phyloP scores from a whole-genome alignment of 2,888 invertebrate genomes.

The Shargacucullia verbasci region DNA sequence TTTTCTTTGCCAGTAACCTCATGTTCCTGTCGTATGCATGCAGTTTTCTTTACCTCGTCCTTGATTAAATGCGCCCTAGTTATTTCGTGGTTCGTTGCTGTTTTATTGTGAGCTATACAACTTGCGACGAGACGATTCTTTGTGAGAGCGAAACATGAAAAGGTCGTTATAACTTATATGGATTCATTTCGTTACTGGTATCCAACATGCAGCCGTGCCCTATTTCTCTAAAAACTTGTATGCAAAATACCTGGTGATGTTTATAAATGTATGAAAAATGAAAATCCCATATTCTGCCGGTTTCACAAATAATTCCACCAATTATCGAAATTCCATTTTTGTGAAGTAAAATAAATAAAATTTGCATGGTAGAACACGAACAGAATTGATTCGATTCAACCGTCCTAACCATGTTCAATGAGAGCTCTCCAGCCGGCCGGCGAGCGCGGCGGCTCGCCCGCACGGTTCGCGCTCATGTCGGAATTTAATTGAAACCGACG shows the following conservation, averaged over 20 bases:
- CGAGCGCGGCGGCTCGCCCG: conserved; percentile 36
- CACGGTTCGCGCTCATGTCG: conserved; percentile 67
- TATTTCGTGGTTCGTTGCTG: conserved; percentile 28
- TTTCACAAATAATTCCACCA: conserved; percentile 20
- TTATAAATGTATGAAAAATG: conserved; percentile 5
- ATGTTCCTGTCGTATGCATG: no score
- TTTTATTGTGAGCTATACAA: conserved; percentile 37
- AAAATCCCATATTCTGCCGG: conserved; percentile 9
- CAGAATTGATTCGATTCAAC: conserved; percentile 56
- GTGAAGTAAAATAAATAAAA: conserved; percentile 48
- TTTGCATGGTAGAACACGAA: conserved; percentile 42
- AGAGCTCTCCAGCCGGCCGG: conserved; percentile 69
- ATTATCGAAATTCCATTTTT: conserved; percentile 25
- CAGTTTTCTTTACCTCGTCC: no score
- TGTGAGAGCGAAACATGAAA: conserved; percentile 44
- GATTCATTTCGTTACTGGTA: conserved; percentile 34
- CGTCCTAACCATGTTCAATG: conserved; percentile 63
- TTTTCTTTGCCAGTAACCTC: no score
- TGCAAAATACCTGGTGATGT: not conserved
- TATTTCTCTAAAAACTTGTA: conserved; percentile 20
- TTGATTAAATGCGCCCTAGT: no score
- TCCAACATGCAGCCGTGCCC: conserved; percentile 11
- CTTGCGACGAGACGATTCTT: conserved; percentile 38
- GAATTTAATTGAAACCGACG: conserved; percentile 83
- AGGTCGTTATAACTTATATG: conserved; percentile 33